Evolutionary conservation across 2,113 vertebrate species (phyloP).

Genomic region (Condylura cristata): DNA sequence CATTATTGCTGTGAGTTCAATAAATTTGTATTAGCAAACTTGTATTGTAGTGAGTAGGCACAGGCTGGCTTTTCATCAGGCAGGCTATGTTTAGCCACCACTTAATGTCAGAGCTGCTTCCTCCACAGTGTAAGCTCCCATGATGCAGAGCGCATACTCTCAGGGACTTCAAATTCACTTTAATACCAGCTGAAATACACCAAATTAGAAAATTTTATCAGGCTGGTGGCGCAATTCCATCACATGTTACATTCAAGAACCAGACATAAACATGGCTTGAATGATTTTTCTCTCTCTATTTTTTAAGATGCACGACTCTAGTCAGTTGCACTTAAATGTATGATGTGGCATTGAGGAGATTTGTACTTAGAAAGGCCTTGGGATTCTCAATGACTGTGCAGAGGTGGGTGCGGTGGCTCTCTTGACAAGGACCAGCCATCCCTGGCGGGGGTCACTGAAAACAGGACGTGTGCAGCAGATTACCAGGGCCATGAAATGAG

Average conservation of each 20-base stretch:
- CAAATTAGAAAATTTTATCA: not conserved
- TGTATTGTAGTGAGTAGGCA: not conserved
- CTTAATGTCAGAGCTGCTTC: not conserved
- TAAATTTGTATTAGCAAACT: not conserved
- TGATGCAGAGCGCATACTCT: no score
- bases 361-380: not conserved
- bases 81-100: not conserved
- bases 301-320: not conserved
- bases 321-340: fast-evolving
- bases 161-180: not conserved
- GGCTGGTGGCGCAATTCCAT: not conserved
- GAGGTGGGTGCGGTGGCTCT: not conserved
- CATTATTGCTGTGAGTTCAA: not conserved
- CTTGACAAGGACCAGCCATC: not conserved
- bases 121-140: not conserved
- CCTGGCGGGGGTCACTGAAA: not conserved
- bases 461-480: not conserved
- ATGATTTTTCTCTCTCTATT: not conserved
- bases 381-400: fast-evolving
- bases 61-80: not conserved
- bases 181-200: not conserved
- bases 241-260: not conserved
- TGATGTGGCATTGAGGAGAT: not conserved
- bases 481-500: not conserved
- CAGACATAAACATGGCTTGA: not conserved